Evolutionary conservation across 1,140 invertebrate species (phyloP).

Genomic region (Drosophila carrolli): DNA sequence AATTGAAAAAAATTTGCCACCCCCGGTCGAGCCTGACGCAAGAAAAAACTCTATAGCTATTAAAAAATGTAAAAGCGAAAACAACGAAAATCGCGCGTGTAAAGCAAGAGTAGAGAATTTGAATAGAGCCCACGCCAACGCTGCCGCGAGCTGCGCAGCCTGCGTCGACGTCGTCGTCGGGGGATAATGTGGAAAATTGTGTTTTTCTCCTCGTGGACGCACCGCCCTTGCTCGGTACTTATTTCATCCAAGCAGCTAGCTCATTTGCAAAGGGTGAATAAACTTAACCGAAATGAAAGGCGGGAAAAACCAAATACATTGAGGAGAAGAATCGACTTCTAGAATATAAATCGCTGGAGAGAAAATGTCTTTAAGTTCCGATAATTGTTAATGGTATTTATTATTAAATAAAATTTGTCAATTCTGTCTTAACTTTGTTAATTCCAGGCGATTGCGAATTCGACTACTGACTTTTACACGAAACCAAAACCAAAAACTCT

Average conservation of each 20-base stretch:
- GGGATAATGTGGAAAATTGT: conserved; percentile 75
- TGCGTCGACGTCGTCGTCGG: conserved; percentile 24
- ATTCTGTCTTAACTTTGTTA: conserved; percentile 43
- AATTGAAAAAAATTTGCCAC: conserved; percentile 71
- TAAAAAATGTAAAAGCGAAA: conserved; percentile 83
- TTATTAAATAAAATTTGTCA: neutral
- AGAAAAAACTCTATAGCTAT: conserved; percentile 75
- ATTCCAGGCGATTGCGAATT: too few species aligned
- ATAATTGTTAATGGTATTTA: neutral
- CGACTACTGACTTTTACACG: too few species aligned
- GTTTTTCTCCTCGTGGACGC: conserved; percentile 54
- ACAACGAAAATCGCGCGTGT: conserved; percentile 82
- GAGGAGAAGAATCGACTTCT: conserved; percentile 1
- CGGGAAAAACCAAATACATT: conserved; percentile 8
- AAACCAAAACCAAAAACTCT: too few species aligned
- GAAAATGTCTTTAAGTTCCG: too few species aligned
- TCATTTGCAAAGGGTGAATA: conserved; percentile 83
- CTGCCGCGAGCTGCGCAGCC: conserved; percentile 28
- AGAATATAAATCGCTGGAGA: neutral
- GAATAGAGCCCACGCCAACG: conserved; percentile 62
- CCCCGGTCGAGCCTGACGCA: conserved; percentile 45
- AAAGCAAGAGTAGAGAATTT: conserved; percentile 80
- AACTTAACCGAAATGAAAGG: conserved; percentile 64
- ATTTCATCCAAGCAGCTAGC: conserved; percentile 24
- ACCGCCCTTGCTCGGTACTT: neutral